phyloP scores from a whole-genome alignment of 2,888 invertebrate species.

The Trichogramma evanescens region DNA sequence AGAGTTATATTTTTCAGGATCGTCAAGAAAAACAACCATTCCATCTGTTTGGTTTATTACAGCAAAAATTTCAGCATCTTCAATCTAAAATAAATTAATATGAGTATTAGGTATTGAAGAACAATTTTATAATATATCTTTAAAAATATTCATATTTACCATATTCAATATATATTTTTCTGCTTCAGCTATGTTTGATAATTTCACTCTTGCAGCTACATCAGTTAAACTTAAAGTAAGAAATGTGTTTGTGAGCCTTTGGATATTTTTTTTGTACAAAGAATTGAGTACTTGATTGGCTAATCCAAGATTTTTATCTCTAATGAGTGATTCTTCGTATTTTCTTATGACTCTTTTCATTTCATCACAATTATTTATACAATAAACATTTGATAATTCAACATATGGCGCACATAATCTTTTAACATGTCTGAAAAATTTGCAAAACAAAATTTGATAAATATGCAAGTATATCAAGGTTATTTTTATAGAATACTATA shows the following conservation, averaged over 20 bases:
- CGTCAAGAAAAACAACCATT: conserved; percentile 94
- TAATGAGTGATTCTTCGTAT: conserved; percentile 71
- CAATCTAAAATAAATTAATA: conserved; percentile 61
- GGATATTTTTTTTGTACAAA: conserved; percentile 92
- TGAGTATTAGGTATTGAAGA: not conserved
- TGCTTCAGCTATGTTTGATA: conserved; percentile 78
- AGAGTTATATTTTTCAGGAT: conserved; percentile 90
- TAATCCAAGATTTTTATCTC: conserved; percentile 70
- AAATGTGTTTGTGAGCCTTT: conserved; percentile 90
- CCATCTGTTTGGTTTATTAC: conserved; percentile 96
- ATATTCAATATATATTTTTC: conserved; percentile 91
- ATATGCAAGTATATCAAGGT: not conserved
- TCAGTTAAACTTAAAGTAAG: conserved; percentile 81
- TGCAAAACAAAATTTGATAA: not conserved
- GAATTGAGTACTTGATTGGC: conserved; percentile 81
- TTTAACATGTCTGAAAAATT: conserved; percentile 61
- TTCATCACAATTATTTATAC: conserved; percentile 65
- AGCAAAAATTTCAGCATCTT: conserved; percentile 93
- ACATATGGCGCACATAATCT: conserved; percentile 81
- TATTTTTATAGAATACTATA: not conserved
- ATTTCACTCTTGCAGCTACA: conserved; percentile 82
- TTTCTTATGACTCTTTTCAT: conserved; percentile 64
- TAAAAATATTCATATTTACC: conserved; percentile 52
- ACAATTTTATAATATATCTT: too few species aligned
- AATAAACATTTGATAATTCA: conserved; percentile 79